Percentiles rank a stretch among this genome's conserved stretches.
These are phyloP conservation scores for Sebastes cheni DNA, from an alignment of 2,797 vertebrate genomes.

Conservation along the genomic window DNA sequence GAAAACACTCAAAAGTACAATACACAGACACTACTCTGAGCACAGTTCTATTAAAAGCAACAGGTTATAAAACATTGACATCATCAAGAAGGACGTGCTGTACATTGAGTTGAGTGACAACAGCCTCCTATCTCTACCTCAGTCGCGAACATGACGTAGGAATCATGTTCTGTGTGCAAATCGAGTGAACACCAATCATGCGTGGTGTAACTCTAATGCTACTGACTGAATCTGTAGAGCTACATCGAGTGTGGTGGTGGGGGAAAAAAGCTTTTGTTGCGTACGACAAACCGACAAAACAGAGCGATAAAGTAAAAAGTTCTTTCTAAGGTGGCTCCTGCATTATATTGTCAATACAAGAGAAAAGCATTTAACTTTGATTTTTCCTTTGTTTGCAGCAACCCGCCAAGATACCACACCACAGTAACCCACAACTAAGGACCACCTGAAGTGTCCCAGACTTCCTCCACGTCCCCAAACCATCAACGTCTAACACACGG, in stretches of 20 bases:
- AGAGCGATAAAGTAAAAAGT: conserved; percentile 45
- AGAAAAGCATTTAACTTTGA: conserved; percentile 33
- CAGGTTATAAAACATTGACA: conserved; percentile 78
- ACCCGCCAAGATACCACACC: conserved; percentile 7
- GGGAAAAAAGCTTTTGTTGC: conserved; percentile 43
- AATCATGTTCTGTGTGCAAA: conserved; percentile 62
- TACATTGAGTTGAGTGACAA: conserved; percentile 60
- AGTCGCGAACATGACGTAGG: conserved; percentile 44
- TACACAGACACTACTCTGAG: conserved; percentile 62
- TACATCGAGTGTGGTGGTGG: conserved; percentile 56
- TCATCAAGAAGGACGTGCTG: conserved; percentile 74
- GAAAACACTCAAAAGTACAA: conserved; percentile 69
- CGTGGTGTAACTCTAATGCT: conserved; percentile 65
- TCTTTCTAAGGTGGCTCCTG: conserved; percentile 34
- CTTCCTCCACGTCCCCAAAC: conserved; percentile 39
- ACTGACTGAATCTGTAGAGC: conserved; percentile 72
- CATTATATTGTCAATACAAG: conserved; percentile 43
- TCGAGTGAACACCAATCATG: conserved; percentile 64
- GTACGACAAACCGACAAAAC: conserved; percentile 51
- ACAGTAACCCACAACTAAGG: background rate
- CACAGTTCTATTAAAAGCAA: conserved; percentile 72
- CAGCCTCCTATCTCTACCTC: conserved; percentile 54
- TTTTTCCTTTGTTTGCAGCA: conserved; percentile 12
- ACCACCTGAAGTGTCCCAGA: conserved; percentile 7
- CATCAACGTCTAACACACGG: conserved; percentile 19